Evolutionary conservation across 2,113 vertebrate species (phyloP).

Genomic region (Dasyornis broadbenti): DNA sequence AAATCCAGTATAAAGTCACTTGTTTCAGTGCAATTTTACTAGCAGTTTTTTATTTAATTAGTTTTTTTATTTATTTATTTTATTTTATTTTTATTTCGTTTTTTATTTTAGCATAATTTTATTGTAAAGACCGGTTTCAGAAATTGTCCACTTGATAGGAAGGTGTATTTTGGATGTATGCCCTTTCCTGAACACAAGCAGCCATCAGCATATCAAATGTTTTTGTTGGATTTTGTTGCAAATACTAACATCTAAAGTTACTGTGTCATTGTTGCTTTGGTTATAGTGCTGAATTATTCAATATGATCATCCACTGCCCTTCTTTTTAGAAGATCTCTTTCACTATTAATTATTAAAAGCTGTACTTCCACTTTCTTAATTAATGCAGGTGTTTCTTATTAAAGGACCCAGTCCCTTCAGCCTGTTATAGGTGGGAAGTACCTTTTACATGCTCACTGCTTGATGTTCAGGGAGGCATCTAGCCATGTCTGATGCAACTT

Average conservation of each 20-base stretch:
- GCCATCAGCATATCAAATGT: neutral
- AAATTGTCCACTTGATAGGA: neutral
- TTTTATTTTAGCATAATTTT: no score
- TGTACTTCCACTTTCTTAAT: neutral
- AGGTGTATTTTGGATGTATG: neutral
- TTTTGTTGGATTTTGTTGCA: neutral
- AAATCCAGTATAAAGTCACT: neutral
- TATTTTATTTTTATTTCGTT: no score
- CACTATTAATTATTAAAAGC: slow-evolving; percentile 38
- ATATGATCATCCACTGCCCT: neutral
- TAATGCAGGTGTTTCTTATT: neutral
- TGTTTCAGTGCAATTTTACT: neutral
- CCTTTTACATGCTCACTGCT: neutral
- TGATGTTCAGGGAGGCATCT: neutral
- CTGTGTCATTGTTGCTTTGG: slow-evolving; percentile 1
- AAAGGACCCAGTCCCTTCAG: neutral
- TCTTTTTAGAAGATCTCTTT: neutral
- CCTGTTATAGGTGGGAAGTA: neutral
- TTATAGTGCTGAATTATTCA: slow-evolving; percentile 50
- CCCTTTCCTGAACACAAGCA: neutral
- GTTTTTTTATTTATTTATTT: no score
- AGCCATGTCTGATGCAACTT: neutral
- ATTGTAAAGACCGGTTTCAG: neutral
- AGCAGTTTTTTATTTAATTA: no score
- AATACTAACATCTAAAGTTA: slow-evolving; percentile 15